Evolutionary conservation across 2,797 vertebrate genomes (phyloP), one percentile per base, ranked within the genome.

Genomic region (Notolepis coatsorum): DNA sequence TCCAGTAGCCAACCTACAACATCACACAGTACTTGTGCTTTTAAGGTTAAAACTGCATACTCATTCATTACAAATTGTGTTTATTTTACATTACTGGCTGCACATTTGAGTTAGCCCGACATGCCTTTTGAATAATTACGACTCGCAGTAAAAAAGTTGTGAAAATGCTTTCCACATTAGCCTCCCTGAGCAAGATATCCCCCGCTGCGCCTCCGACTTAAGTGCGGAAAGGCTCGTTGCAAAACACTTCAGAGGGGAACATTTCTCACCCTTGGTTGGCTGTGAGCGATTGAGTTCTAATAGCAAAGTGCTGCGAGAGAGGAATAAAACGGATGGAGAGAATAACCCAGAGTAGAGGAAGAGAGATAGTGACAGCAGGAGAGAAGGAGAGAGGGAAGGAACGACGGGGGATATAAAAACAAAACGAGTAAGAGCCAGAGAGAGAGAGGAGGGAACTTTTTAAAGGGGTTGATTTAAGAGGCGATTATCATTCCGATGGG

Each of bases 201-300:
- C 81, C 79, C 21, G 74, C 82, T 77, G 76, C 3, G 49, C 76
- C 71, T 71, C 71, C 69, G 73, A 86, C 71, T n/a, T 80, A 78
- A 79, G 84, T 79, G 80, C 76, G 71, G 74, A 81, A 75, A 84
- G 73, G 61, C 76, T 82, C 61, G 55, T 73, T 75, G 79, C 71
- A 71, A 74, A 83, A 79, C 71, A 70, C 67, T 84, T 87, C 33
- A 30, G 65, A 80, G 53, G 41, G 52, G 65, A 60, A 54, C 82
- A 77, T 79, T 70, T 83, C 72, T 75, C 61, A 49, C 52, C 74
- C 53, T 54, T 73, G 62, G 51, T 64, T 23, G 0, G 38, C 61
- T 43, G 37, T 56, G 58, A 68, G 65, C 13, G 13, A 35, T 55
- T 47, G 2, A 66, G 49, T 42, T 74, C 50, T 41, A n/a, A n/a